Conservation (phyloP, 2,797 vertebrate genomes). For the Alauda arvensis region DNA sequence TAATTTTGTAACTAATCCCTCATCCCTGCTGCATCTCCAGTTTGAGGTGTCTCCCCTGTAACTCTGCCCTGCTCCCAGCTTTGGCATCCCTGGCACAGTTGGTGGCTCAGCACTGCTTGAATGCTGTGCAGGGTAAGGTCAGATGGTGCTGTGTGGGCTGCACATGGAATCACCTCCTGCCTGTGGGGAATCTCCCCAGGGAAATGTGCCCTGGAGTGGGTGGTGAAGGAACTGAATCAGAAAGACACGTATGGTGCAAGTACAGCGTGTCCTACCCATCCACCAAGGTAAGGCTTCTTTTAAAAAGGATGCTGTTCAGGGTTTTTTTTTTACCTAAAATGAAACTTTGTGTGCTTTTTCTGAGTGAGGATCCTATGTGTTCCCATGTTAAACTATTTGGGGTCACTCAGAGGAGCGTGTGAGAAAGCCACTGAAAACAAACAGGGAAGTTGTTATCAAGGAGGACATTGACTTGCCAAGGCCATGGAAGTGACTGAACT, state of each 20-base stretch:
- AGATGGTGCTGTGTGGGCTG: background rate
- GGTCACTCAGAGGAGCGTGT: background rate
- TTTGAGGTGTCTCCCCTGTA: background rate
- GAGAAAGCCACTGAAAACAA: background rate
- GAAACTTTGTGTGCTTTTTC: background rate
- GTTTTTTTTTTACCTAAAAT: background rate
- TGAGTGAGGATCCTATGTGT: background rate
- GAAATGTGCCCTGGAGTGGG: background rate
- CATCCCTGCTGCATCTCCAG: background rate
- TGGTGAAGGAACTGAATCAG: background rate
- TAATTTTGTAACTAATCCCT: conserved; percentile 23
- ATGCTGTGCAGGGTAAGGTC: background rate
- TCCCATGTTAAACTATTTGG: background rate
- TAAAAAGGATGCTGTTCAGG: background rate
- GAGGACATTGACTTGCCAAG: background rate
- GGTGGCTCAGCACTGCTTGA: background rate
- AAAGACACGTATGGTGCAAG: background rate
- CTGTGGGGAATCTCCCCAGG: background rate
- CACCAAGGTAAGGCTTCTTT: background rate
- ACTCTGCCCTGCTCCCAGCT: background rate
- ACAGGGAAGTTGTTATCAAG: background rate
- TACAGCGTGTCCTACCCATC: background rate
- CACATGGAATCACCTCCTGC: background rate
- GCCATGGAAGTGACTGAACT: background rate
- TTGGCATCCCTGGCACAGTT: background rate